phyloP scores from a whole-genome alignment of 1,140 invertebrate genomes.

The Gryon sp. region DNA sequence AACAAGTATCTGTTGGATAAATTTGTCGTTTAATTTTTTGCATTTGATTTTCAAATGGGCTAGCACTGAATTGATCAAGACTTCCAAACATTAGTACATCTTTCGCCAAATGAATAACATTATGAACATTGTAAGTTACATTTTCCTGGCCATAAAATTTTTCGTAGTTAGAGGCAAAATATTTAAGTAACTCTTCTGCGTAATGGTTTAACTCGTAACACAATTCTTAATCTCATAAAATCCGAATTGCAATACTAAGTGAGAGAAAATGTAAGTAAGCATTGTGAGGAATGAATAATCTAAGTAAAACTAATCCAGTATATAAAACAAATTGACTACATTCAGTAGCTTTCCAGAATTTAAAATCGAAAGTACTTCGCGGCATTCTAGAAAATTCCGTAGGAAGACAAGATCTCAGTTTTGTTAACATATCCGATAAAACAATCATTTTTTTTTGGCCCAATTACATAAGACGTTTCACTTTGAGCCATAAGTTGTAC shows the following conservation, averaged over 20 bases:
- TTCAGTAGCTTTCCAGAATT: constrained; percentile 6
- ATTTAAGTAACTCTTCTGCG: neutral
- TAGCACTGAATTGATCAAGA: too few relatives aligned
- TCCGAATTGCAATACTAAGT: neutral
- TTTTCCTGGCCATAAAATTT: constrained; percentile 67
- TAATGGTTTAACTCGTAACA: neutral
- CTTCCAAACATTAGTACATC: too few relatives aligned
- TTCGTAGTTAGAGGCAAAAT: neutral
- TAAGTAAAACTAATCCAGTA: neutral
- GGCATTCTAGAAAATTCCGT: neutral
- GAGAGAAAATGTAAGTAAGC: neutral
- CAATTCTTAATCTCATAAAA: neutral
- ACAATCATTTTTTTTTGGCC: too few relatives aligned
- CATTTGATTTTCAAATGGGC: too few relatives aligned
- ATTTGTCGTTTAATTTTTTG: too few relatives aligned
- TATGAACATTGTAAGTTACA: too few relatives aligned
- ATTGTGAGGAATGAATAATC: neutral
- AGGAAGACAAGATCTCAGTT: neutral
- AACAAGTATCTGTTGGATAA: too few relatives aligned
- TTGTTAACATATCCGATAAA: neutral
- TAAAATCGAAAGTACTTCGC: neutral
- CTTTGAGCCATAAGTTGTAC: too few relatives aligned
- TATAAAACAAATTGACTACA: neutral
- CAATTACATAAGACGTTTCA: too few relatives aligned
- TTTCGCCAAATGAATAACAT: too few relatives aligned